Evolutionary conservation across 1,140 invertebrate species (phyloP).

Genomic region (Littorina saxatilis): DNA sequence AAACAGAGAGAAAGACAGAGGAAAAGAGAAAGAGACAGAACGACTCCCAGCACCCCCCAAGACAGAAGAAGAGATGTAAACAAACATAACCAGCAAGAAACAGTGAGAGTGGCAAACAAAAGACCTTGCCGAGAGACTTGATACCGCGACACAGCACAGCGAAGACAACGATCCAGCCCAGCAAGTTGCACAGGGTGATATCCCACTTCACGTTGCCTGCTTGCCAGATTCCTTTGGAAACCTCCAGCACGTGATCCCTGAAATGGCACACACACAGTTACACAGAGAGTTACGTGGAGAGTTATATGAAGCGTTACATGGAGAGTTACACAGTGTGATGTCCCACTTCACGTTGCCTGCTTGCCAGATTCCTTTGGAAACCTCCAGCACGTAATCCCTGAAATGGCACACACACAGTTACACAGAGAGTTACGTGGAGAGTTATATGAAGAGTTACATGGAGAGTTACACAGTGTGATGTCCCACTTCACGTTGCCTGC

Average conservation of each 20-base stretch:
- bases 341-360: slow-evolving; percentile 93
- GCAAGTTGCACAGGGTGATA: slow-evolving; percentile 89
- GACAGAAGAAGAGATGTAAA: too few species aligned
- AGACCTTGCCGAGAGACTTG: slow-evolving; percentile 93
- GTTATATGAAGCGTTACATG: too few species aligned
- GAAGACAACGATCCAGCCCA: slow-evolving; percentile 95
- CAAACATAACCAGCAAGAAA: too few species aligned
- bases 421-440: too few species aligned
- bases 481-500: slow-evolving; percentile 93
- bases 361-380: slow-evolving; percentile 89
- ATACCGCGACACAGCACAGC: slow-evolving; percentile 98
- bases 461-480: slow-evolving; percentile 88
- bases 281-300: too few species aligned
- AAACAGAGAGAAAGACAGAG: too few species aligned
- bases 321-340: slow-evolving; percentile 88
- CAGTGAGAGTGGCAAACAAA: too few species aligned
- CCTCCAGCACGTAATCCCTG: slow-evolving; percentile 80
- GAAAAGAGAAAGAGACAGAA: background rate
- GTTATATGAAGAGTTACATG: too few species aligned
- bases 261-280: background rate
- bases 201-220: slow-evolving; percentile 93
- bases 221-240: slow-evolving; percentile 89
- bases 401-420: too few species aligned
- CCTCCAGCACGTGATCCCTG: slow-evolving; percentile 80
- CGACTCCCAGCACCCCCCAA: background rate